These are phyloP conservation scores for Drosophila nr. perissopoda DNA, from an alignment of 2,888 invertebrate species.

Conservation along the genomic window DNA sequence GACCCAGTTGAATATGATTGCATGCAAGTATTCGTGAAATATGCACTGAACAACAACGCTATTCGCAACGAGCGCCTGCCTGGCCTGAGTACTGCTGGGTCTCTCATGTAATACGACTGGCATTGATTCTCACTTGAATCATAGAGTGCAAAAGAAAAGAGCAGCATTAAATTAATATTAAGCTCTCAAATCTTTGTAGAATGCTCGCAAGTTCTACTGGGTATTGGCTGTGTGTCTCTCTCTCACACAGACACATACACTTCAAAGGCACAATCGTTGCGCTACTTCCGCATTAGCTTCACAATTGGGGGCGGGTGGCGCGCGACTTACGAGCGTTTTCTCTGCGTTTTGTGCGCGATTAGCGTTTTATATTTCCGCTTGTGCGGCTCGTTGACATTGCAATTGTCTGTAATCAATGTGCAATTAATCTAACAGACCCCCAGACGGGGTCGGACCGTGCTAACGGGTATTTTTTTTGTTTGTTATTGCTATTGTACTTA, in stretches of 20 bases:
- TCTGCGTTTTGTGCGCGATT: conserved; percentile 51
- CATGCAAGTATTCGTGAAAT: conserved; percentile 35
- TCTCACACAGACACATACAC: neutral
- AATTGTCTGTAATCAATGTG: conserved; percentile 73
- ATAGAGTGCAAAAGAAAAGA: neutral
- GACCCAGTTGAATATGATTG: conserved; percentile 19
- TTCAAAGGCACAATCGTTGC: conserved; percentile 18
- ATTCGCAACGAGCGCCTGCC: neutral
- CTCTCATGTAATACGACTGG: conserved; percentile 20
- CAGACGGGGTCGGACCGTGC: conserved; percentile 60
- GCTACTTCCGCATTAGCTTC: conserved; percentile 49
- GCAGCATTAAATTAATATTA: too few relatives aligned
- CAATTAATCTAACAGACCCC: conserved; percentile 77
- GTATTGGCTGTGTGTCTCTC: conserved; percentile 4
- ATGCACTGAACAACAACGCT: conserved; percentile 1
- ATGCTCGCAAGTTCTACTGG: conserved; percentile 3
- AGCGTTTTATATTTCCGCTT: conserved; percentile 67
- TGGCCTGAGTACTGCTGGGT: conserved; percentile 8
- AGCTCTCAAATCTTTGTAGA: neutral
- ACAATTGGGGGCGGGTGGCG: conserved; percentile 44
- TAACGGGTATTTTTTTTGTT: conserved; percentile 57
- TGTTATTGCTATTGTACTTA: conserved; percentile 51
- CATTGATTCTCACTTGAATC: conserved; percentile 24
- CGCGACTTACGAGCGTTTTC: conserved; percentile 61
- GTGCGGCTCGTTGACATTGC: conserved; percentile 69